Percentiles rank a stretch among this genome's conserved stretches.
phyloP scores from a whole-genome alignment of 30 jellyfish, hydroid and myxozoan genomes.

The Turritopsis dohrnii region DNA sequence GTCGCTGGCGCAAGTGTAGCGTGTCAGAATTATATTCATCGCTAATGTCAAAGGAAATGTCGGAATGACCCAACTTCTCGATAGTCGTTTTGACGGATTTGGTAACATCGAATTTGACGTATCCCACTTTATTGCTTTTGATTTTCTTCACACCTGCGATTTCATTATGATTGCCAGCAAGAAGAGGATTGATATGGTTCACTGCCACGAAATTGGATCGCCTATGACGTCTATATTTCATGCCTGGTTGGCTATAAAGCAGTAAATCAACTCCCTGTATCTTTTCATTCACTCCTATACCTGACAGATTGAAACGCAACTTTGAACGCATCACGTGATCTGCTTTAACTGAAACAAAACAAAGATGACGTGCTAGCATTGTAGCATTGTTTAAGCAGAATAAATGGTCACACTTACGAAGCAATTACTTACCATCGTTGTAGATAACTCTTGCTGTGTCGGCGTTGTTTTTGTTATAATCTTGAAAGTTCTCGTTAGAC shows the following conservation, averaged over 20 bases:
- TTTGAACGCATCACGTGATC: slow-evolving; percentile 4
- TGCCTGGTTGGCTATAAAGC: slow-evolving; percentile 7
- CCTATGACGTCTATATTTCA: neutral
- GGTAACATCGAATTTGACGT: slow-evolving; percentile 10
- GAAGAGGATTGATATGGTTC: neutral
- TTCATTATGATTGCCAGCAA: neutral
- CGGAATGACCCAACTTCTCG: neutral
- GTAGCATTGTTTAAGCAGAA: neutral
- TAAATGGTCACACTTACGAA: slow-evolving; percentile 11
- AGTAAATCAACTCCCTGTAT: slow-evolving; percentile 26
- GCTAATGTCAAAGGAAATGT: neutral
- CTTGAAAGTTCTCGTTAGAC: slow-evolving; percentile 58
- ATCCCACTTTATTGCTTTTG: slow-evolving; percentile 1
- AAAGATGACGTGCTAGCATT: neutral
- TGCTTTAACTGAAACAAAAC: neutral
- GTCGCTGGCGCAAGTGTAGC: slow-evolving; percentile 24
- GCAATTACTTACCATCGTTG: slow-evolving; percentile 48
- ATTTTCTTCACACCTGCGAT: neutral
- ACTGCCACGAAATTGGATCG: slow-evolving; percentile 9
- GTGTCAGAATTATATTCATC: neutral
- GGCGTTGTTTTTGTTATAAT: slow-evolving; percentile 42
- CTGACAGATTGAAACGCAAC: slow-evolving; percentile 11
- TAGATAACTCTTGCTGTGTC: slow-evolving; percentile 56
- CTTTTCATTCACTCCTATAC: neutral
- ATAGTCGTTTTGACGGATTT: neutral